Evolutionary conservation across 2,113 vertebrate genomes (phyloP).

Genomic region (Trichechus manatus): DNA sequence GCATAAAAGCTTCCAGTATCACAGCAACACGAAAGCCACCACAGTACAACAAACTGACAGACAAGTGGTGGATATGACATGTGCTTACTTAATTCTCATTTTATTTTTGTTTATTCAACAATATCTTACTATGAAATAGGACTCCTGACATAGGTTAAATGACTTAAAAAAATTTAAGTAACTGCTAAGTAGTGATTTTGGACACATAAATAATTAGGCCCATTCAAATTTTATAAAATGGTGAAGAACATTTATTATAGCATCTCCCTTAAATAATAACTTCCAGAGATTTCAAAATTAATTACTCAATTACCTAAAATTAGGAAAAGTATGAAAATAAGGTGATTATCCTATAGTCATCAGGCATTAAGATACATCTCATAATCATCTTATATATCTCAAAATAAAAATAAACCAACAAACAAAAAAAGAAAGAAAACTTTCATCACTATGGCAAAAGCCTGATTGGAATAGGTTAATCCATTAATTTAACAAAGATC

Average conservation of each 20-base stretch:
- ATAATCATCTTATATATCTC: slow-evolving; percentile 37
- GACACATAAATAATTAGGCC: slow-evolving; percentile 62
- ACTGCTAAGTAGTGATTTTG: slow-evolving; percentile 28
- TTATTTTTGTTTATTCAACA: slow-evolving; percentile 44
- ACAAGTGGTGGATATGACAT: background rate
- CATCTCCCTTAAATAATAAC: slow-evolving; percentile 57
- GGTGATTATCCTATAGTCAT: background rate
- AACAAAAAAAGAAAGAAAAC: background rate
- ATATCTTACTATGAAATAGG: slow-evolving; percentile 7
- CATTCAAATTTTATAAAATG: slow-evolving; percentile 33
- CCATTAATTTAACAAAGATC: background rate
- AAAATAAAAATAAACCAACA: background rate
- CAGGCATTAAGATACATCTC: slow-evolving; percentile 10
- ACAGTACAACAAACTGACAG: no score
- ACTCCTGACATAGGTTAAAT: background rate
- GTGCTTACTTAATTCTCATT: background rate
- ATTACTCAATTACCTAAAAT: slow-evolving; percentile 45
- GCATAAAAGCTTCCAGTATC: no score
- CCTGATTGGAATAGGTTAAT: background rate
- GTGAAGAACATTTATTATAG: slow-evolving; percentile 61
- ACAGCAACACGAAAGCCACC: no score
- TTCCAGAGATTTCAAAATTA: slow-evolving; percentile 69
- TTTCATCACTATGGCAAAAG: slow-evolving; percentile 2
- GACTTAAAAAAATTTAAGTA: slow-evolving; percentile 60
- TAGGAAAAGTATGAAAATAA: slow-evolving; percentile 9